A percentile compares a stretch with the other conserved stretches of the same genome.
Evolutionary conservation across 2,113 vertebrate species (phyloP).

Genomic region (Lepus timidus): DNA sequence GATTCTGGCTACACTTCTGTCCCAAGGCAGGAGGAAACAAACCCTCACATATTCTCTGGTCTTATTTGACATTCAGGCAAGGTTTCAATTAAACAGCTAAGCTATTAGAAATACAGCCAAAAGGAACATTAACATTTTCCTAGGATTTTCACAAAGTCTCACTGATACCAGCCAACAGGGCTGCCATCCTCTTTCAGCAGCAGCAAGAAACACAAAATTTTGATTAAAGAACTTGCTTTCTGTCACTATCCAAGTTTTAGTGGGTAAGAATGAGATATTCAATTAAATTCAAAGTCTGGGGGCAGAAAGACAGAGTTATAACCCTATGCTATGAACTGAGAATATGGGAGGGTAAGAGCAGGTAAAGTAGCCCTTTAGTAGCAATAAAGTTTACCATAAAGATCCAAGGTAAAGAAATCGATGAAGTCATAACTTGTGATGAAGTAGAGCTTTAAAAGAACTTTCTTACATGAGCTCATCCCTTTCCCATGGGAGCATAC

Average conservation of each 20-base stretch:
- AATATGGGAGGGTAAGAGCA: background rate
- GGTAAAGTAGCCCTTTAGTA: background rate
- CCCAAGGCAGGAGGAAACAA: background rate
- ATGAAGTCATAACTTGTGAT: background rate
- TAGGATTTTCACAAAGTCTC: slow-evolving; percentile 60
- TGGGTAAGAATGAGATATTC: slow-evolving; percentile 32
- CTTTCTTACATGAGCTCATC: background rate
- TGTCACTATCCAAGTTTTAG: slow-evolving; percentile 8
- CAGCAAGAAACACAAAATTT: background rate
- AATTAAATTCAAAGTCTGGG: slow-evolving; percentile 1
- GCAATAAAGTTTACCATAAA: background rate
- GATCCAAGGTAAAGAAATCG: background rate
- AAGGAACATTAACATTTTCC: slow-evolving; percentile 60
- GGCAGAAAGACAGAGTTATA: background rate
- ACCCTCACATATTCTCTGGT: background rate
- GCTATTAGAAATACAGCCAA: slow-evolving; percentile 55
- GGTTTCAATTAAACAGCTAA: slow-evolving; percentile 47
- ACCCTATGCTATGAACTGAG: background rate
- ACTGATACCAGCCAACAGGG: background rate
- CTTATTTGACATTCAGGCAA: slow-evolving; percentile 1
- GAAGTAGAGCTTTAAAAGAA: background rate
- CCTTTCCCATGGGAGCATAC: background rate
- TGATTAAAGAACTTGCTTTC: slow-evolving; percentile 42
- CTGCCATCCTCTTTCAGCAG: slow-evolving; percentile 3
- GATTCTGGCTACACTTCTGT: background rate